phyloP scores from a whole-genome alignment of 2,113 vertebrate genomes.

The Myrmecophaga tridactyla region DNA sequence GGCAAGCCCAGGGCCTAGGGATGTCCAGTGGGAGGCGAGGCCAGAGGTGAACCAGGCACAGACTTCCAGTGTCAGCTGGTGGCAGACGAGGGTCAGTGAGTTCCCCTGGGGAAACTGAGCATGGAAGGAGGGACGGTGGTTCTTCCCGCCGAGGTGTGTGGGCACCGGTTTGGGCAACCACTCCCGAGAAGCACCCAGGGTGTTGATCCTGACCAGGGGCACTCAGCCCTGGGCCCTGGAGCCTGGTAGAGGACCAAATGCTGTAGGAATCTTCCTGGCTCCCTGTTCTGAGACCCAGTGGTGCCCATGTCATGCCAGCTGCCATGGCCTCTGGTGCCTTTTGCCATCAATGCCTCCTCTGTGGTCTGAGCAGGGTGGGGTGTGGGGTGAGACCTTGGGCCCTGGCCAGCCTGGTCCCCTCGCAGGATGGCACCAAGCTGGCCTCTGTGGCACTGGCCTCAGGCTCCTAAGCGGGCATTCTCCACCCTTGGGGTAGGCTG shows the following conservation, averaged over 20 bases:
- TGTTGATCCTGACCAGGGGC: neutral
- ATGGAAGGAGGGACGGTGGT: neutral
- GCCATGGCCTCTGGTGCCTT: slow-evolving; percentile 6
- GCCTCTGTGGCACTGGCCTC: slow-evolving; percentile 12
- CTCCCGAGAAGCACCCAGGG: neutral
- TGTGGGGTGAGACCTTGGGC: slow-evolving; percentile 32
- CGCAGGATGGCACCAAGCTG: slow-evolving; percentile 63
- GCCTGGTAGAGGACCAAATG: neutral
- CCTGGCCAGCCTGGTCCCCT: slow-evolving; percentile 65
- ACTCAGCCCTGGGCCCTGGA: neutral
- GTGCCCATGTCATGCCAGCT: slow-evolving; percentile 46
- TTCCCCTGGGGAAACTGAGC: neutral
- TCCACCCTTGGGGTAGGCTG: neutral
- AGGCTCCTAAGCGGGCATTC: neutral
- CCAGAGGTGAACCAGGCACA: neutral
- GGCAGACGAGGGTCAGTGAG: neutral
- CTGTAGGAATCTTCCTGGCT: neutral
- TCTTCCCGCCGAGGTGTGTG: neutral
- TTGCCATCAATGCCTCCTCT: slow-evolving; percentile 72
- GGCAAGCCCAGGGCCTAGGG: neutral
- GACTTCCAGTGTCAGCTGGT: neutral
- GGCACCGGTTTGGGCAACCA: neutral
- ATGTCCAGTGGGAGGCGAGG: neutral
- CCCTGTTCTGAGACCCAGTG: neutral
- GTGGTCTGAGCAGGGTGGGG: slow-evolving; percentile 53